Evolutionary conservation across 2,797 vertebrate species (phyloP).

Genomic region (Ambastaia sidthimunki): DNA sequence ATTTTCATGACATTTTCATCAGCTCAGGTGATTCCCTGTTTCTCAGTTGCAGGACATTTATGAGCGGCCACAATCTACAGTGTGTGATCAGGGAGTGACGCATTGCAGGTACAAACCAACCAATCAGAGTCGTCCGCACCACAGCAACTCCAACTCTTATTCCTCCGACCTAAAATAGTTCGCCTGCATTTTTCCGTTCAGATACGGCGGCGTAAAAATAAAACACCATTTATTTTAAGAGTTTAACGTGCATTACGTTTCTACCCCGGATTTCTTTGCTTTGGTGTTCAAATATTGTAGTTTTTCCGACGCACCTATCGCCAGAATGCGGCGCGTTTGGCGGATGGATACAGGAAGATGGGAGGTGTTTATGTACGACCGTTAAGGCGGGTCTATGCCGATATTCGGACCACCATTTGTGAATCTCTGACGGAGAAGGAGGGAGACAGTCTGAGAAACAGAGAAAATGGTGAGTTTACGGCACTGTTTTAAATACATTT

Average conservation of each 20-base stretch:
- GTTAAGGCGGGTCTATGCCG: constrained; percentile 76
- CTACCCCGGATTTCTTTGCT: background rate
- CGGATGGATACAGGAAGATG: constrained; percentile 78
- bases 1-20: background rate
- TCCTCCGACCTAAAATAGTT: constrained; percentile 79
- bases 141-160: constrained; percentile 50
- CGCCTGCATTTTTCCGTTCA: constrained; percentile 33
- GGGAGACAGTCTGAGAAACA: constrained; percentile 33
- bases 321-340: constrained; percentile 59
- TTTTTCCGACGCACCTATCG: constrained; percentile 11
- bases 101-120: constrained; percentile 87
- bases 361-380: constrained; percentile 84
- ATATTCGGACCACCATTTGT: constrained; percentile 72
- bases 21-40: constrained; percentile 53
- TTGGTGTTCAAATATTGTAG: background rate
- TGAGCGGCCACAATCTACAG: constrained; percentile 62
- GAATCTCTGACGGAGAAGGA: constrained; percentile 28
- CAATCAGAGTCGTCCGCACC: constrained; percentile 75
- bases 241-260: background rate
- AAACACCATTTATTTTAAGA: background rate
- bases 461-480: constrained; percentile 62
- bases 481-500: background rate
- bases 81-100: constrained; percentile 82
- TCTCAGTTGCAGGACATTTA: constrained; percentile 45
- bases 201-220: background rate